phyloP scores from a whole-genome alignment of 2,113 vertebrate species.

The Scalopus aquaticus region DNA sequence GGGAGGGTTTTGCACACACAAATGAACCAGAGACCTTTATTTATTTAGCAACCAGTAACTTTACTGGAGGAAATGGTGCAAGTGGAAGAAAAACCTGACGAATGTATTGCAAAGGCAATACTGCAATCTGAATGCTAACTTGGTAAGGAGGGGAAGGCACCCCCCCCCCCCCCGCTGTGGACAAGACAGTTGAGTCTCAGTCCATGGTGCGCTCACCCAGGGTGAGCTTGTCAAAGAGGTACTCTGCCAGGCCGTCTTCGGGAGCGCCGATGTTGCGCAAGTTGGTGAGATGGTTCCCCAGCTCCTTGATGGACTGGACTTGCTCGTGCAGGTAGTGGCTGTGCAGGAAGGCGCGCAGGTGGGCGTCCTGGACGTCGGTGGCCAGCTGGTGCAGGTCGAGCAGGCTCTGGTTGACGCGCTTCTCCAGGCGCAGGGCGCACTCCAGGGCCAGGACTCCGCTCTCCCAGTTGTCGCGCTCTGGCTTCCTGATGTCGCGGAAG shows the following conservation, averaged over 20 bases:
- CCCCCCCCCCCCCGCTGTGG: rapidly evolving
- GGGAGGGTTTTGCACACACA: background rate
- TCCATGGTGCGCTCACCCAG: rapidly evolving
- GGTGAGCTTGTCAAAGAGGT: background rate
- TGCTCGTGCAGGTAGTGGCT: background rate
- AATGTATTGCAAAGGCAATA: background rate
- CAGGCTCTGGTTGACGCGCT: background rate
- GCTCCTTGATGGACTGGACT: background rate
- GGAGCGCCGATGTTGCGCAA: background rate
- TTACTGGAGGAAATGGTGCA: background rate
- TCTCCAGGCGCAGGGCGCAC: background rate
- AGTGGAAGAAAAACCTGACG: background rate
- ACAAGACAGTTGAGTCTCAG: background rate
- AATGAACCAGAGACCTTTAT: background rate
- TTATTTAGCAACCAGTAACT: background rate
- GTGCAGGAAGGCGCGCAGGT: background rate
- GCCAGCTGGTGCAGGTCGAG: background rate
- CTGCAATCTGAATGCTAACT: rapidly evolving
- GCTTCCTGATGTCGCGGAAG: background rate
- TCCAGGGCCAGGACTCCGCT: background rate
- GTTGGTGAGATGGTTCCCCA: background rate
- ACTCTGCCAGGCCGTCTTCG: rapidly evolving
- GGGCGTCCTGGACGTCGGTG: rapidly evolving
- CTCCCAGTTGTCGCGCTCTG: background rate
- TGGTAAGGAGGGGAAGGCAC: background rate